These are phyloP conservation scores for Choreutis nemorana DNA, from an alignment of 2,888 invertebrate species.

Conservation along the genomic window DNA sequence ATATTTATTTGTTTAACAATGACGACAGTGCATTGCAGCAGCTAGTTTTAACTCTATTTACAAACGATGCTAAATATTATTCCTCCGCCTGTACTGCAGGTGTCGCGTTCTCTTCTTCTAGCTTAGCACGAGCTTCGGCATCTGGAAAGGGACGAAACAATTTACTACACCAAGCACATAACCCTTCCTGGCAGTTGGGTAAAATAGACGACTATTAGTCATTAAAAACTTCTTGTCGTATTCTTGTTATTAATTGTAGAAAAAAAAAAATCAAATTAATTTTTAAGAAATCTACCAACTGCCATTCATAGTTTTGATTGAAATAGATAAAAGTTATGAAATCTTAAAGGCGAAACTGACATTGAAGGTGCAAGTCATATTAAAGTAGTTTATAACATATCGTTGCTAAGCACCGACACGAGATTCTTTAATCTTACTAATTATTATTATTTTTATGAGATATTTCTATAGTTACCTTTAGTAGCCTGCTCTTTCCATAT, in stretches of 20 bases:
- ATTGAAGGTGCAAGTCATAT: not conserved
- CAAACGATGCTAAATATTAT: slow-evolving; percentile 64
- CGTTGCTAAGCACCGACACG: no score
- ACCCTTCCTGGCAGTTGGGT: no score
- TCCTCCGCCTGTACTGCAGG: slow-evolving; percentile 43
- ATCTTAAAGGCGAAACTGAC: not conserved
- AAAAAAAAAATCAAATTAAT: no score
- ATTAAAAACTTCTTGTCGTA: no score
- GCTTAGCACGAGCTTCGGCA: slow-evolving; percentile 64
- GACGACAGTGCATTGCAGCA: slow-evolving; percentile 50
- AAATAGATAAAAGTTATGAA: not conserved
- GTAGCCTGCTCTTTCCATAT: slow-evolving; percentile 86
- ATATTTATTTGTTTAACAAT: slow-evolving; percentile 43
- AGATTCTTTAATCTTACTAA: no score
- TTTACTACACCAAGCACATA: no score
- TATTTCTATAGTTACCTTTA: slow-evolving; percentile 72
- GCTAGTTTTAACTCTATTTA: slow-evolving; percentile 54
- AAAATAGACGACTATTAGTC: no score
- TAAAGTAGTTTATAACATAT: no score
- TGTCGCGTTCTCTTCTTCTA: slow-evolving; percentile 42
- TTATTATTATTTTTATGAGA: no score
- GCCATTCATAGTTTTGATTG: not conserved
- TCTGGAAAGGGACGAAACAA: no score
- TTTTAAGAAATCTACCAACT: no score
- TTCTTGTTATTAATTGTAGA: no score